Evolutionary conservation across 23 tunicate genomes (phyloP).

Genomic region (Clavelina lepadiformis): DNA sequence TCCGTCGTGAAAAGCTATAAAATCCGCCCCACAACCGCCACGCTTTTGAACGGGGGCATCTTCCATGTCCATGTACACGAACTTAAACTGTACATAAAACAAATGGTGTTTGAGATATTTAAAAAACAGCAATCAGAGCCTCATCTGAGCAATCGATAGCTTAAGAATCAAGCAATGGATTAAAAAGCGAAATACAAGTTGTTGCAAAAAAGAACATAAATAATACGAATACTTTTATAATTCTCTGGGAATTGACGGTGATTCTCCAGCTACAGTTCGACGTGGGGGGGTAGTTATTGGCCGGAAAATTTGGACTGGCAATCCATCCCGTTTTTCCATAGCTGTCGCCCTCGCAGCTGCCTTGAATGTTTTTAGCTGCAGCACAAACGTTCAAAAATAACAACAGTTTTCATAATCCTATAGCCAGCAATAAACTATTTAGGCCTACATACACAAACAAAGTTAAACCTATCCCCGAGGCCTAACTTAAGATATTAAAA

Average conservation of each 20-base stretch:
- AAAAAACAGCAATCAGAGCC: background rate
- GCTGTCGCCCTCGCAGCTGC: conserved; percentile 43
- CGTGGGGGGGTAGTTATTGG: conserved; percentile 38
- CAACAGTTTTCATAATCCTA: no score
- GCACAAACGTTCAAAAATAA: no score
- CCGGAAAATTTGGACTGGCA: conserved; percentile 77
- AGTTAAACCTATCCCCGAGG: no score
- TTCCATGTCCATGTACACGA: conserved; percentile 76
- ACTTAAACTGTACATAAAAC: conserved; percentile 40
- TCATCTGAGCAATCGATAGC: background rate
- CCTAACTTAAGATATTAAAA: no score
- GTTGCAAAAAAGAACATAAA: no score
- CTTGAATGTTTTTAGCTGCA: no score
- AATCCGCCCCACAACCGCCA: conserved; percentile 70
- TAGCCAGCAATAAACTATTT: no score
- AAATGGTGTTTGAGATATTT: background rate
- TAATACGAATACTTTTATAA: conserved; percentile 63
- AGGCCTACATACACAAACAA: no score
- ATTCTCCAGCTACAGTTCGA: conserved; percentile 57
- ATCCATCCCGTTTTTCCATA: conserved; percentile 50
- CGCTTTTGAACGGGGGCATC: conserved; percentile 73
- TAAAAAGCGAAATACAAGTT: background rate
- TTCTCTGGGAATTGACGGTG: conserved; percentile 9
- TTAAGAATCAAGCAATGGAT: background rate
- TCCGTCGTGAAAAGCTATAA: conserved; percentile 45